phyloP scores from a whole-genome alignment of 1,140 invertebrate genomes.

The Drosophila funebris region DNA sequence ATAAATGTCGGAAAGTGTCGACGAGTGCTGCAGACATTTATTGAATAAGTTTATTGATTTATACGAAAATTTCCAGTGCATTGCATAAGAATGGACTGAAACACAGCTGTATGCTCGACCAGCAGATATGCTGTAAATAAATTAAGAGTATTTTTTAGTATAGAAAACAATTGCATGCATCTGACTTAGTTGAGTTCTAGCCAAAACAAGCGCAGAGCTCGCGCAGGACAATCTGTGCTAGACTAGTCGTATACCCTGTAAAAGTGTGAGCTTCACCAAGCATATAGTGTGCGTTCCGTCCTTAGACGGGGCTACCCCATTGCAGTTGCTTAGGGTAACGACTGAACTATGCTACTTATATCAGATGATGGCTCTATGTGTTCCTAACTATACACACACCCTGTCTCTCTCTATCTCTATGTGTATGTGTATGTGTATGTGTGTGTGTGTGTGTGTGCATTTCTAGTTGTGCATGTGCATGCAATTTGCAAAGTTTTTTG shows the following conservation, averaged over 20 bases:
- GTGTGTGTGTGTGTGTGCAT: conserved; percentile 8
- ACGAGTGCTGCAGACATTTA: conserved; percentile 53
- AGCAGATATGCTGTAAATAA: neutral
- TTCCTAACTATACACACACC: neutral
- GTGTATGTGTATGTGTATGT: neutral
- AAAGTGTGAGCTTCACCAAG: neutral
- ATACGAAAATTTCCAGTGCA: conserved; percentile 49
- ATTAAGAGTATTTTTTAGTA: no score
- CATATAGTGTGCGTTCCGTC: no score
- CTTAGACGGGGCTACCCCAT: neutral
- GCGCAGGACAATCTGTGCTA: no score
- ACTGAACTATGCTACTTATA: conserved; percentile 1
- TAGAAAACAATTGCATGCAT: no score
- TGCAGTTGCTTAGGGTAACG: neutral
- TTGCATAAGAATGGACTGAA: conserved; percentile 9
- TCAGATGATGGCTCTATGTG: conserved; percentile 29
- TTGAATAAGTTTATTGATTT: conserved; percentile 79
- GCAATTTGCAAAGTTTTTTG: conserved; percentile 66
- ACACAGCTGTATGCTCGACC: neutral
- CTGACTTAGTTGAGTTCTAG: neutral
- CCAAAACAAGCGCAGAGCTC: no score
- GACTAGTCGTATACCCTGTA: neutral
- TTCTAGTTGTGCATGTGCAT: conserved; percentile 33
- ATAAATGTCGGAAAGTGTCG: conserved; percentile 69
- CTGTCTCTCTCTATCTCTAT: neutral